Percentiles rank a stretch among this genome's conserved stretches.
These are phyloP conservation scores for Carduelis carduelis DNA, from an alignment of 2,797 vertebrate species.

Conservation along the genomic window DNA sequence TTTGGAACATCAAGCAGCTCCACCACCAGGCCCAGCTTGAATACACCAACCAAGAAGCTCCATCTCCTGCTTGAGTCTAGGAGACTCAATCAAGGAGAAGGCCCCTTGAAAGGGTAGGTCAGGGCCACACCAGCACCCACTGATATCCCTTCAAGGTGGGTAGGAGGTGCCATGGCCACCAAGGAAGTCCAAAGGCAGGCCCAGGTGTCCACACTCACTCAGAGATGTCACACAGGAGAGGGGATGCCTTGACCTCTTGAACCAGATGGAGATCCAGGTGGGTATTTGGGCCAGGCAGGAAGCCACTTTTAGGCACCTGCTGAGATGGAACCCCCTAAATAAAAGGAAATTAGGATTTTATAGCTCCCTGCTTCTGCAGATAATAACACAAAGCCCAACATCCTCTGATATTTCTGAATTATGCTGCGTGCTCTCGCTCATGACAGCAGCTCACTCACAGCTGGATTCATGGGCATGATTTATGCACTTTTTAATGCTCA, in stretches of 20 bases:
- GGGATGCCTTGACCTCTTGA: not conserved
- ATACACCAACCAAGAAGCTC: not conserved
- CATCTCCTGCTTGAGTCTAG: not conserved
- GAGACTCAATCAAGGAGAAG: not conserved
- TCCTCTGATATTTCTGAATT: not conserved
- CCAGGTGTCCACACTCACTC: not conserved
- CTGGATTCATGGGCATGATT: not conserved
- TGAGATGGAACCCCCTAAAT: not conserved
- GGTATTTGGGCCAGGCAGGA: not conserved
- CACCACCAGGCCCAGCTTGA: not conserved
- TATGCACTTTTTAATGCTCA: not conserved
- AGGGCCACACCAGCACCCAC: rapidly evolving
- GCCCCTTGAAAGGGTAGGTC: not conserved
- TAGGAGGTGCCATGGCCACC: not conserved
- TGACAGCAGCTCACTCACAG: not conserved
- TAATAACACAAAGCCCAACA: not conserved
- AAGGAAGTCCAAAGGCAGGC: not conserved
- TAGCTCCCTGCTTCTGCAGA: not conserved
- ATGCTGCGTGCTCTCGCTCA: rapidly evolving
- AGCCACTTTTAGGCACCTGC: not conserved
- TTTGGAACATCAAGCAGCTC: not conserved
- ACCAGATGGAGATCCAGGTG: not conserved
- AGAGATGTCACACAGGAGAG: not conserved
- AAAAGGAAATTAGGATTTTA: not conserved
- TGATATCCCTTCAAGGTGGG: not conserved